A percentile compares a stretch with the other conserved stretches of the same genome.
Evolutionary conservation across 1,140 invertebrate species (phyloP).

Genomic region (Popillia japonica): DNA sequence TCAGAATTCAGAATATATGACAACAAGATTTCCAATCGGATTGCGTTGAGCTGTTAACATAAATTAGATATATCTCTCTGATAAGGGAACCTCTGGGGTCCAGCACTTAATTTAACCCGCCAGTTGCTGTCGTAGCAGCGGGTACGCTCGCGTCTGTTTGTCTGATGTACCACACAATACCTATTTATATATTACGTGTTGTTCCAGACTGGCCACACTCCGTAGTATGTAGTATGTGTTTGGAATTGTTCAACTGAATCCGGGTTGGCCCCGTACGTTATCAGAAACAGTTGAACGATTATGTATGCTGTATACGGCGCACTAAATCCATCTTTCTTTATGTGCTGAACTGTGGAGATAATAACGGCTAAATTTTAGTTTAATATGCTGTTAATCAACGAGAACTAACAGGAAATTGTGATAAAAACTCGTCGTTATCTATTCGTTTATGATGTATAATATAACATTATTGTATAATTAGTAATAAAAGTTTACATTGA

Average conservation of each 20-base stretch:
- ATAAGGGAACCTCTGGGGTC: conserved; percentile 7
- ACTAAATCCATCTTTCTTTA: conserved; percentile 11
- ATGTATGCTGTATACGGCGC: background rate
- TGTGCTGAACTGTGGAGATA: background rate
- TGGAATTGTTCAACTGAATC: conserved; percentile 5
- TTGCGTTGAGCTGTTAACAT: conserved; percentile 1
- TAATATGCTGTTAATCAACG: conserved; percentile 18
- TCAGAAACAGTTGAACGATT: conserved; percentile 10
- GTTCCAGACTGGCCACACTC: background rate
- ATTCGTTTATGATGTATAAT: background rate
- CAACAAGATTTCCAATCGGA: background rate
- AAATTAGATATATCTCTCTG: background rate
- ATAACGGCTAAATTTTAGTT: background rate
- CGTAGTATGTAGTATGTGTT: background rate
- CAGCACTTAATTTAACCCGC: conserved; percentile 9
- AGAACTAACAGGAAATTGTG: background rate
- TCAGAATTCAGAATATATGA: conserved; percentile 11
- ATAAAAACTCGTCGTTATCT: background rate
- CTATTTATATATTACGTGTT: background rate
- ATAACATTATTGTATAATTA: background rate
- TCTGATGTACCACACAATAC: background rate
- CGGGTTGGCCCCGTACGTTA: background rate
- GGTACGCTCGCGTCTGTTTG: background rate
- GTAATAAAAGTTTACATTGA: background rate
- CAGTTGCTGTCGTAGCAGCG: background rate